Base-by-base conservation (phyloP, 2,888 invertebrate species). In the Philereme transversata region DNA sequence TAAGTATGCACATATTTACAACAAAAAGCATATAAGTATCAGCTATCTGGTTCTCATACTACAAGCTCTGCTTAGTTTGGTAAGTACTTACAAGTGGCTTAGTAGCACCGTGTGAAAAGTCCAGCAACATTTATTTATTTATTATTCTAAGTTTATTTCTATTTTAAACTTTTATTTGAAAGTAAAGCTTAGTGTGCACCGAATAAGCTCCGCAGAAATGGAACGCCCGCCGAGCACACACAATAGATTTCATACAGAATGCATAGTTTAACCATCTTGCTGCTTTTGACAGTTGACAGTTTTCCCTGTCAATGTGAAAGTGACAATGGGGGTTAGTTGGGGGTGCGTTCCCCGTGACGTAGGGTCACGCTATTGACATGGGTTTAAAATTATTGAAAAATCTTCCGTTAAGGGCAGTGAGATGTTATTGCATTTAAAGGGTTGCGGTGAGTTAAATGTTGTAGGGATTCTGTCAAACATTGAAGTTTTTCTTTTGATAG, bases 231-330 rank as follows among this genome's bases (percentile, higher is more conserved):
- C 76, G 76, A 64, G 75, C 69, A 51, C 70, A 72, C 76, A 86
- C 86, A 87, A 89, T 84, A 82, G 82, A 79, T 70, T 81, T 78
- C 78, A 51, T 58, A 84, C 83, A 84, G 82, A 82, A 81, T 81
- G 88, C 90, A 87, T 87, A 90, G 90, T 90, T 91, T 92, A 90
- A 89, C 84, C 88, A 83, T 81, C 90, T 89, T 86, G 81, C 88
- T 90, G 91, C 85, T 81, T 91, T 88, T 91, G 91, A 91, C 91
- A 90, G 91, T 92, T 91, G 90, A 90, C 91, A 90, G 90, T 89
- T 88, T 88, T 86, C 87, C 78, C 85, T 88, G 89, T 88, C 87
- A 85, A 84, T 83, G 62, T 60, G 77, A 69, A 75, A 78, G 77
- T 75, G 81, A 90, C 89, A 88, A 88, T 87, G 74, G 86, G 73